These are phyloP conservation scores for Callinectes sapidus DNA, from an alignment of 2,888 invertebrate genomes.

Conservation along the genomic window DNA sequence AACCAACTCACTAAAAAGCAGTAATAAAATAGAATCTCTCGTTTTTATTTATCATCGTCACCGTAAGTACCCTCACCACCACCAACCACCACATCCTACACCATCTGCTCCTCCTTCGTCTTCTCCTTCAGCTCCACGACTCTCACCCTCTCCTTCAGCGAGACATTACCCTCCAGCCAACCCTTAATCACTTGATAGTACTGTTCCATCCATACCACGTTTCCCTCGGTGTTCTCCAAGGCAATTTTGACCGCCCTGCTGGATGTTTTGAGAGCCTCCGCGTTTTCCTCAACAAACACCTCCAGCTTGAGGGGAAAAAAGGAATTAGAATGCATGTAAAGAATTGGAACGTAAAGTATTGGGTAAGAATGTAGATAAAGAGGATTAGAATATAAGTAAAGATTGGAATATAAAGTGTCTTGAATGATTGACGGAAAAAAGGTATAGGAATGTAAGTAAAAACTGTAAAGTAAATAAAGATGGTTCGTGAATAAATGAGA, in stretches of 20 bases:
- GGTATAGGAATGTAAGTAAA: too few species aligned
- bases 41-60: not conserved
- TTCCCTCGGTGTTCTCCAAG: slow-evolving; percentile 75
- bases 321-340: not conserved
- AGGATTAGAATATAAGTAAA: too few species aligned
- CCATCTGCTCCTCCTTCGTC: not conserved
- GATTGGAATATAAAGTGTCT: too few species aligned
- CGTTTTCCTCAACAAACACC: not conserved
- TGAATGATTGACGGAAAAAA: too few species aligned
- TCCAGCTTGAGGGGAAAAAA: slow-evolving; percentile 36
- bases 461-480: too few species aligned
- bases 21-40: not conserved
- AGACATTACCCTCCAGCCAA: not conserved
- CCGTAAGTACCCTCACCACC: not conserved
- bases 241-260: slow-evolving; percentile 75
- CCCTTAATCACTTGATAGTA: slow-evolving; percentile 73
- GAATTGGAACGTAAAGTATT: not conserved
- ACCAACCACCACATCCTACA: not conserved
- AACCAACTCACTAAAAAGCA: too few species aligned
- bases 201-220: slow-evolving; percentile 76
- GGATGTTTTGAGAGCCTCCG: slow-evolving; percentile 76
- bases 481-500: too few species aligned
- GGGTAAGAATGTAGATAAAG: too few species aligned
- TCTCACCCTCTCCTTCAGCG: not conserved
- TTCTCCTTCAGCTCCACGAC: not conserved